Evolutionary conservation across 2,113 vertebrate species (phyloP).

Genomic region (Strigops habroptila): DNA sequence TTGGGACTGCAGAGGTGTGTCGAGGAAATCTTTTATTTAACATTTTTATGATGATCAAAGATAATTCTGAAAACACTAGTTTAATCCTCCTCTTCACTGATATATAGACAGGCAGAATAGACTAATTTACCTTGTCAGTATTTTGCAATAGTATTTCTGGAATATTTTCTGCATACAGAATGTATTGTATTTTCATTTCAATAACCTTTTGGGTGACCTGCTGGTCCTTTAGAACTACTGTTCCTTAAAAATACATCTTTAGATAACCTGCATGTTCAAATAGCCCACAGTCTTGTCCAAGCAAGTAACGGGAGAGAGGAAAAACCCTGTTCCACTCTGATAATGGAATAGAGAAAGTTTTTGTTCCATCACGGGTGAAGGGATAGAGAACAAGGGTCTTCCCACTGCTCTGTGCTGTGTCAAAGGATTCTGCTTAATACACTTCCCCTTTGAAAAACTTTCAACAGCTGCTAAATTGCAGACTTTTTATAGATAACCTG

Average conservation of each 20-base stretch:
- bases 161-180: not conserved
- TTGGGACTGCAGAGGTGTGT: not conserved
- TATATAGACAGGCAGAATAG: not conserved
- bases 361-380: not conserved
- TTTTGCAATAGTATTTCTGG: not conserved
- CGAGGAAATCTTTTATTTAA: not conserved
- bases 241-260: not conserved
- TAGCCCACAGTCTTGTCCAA: not conserved
- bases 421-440: not conserved
- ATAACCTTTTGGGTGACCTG: not conserved
- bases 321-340: accelerated
- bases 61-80: not conserved
- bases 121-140: not conserved
- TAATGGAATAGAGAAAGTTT: not conserved
- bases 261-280: not conserved
- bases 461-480: not conserved
- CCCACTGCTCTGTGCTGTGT: not conserved
- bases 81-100: not conserved
- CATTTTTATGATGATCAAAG: not conserved
- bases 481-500: not conserved
- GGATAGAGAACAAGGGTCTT: not conserved
- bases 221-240: not conserved
- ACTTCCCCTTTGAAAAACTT: not conserved
- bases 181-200: not conserved
- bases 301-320: not conserved